Evolutionary conservation across 2,113 vertebrate genomes (phyloP).

Genomic region (Neolamprologus falcicula): DNA sequence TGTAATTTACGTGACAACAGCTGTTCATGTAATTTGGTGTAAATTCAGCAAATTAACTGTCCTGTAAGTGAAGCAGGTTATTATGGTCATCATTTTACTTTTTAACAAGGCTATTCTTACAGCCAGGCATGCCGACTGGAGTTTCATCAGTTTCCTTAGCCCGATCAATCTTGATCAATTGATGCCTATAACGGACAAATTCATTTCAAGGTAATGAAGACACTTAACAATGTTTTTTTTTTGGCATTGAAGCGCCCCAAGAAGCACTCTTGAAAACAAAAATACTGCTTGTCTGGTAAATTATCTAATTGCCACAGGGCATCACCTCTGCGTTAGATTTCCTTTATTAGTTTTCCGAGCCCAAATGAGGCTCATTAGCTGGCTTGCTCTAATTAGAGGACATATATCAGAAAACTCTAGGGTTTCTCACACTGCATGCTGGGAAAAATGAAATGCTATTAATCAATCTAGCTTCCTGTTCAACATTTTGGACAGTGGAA

Average conservation of each 20-base stretch:
- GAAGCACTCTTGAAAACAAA: slow-evolving; percentile 42
- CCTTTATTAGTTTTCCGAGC: slow-evolving; percentile 65
- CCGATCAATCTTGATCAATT: slow-evolving; percentile 69
- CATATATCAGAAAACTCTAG: slow-evolving; percentile 60
- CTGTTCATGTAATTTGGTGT: neutral
- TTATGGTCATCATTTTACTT: neutral
- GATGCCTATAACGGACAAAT: slow-evolving; percentile 33
- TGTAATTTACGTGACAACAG: neutral
- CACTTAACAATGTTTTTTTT: slow-evolving; percentile 39
- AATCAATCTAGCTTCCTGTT: slow-evolving; percentile 54
- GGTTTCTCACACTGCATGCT: slow-evolving; percentile 49
- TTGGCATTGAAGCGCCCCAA: neutral
- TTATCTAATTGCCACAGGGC: slow-evolving; percentile 68
- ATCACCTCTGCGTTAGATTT: slow-evolving; percentile 62
- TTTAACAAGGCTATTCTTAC: slow-evolving; percentile 2
- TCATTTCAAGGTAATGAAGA: slow-evolving; percentile 66
- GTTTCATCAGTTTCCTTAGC: neutral
- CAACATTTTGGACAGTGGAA: slow-evolving; percentile 43
- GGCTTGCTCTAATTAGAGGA: slow-evolving; percentile 65
- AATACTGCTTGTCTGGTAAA: slow-evolving; percentile 67
- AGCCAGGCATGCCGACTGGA: neutral
- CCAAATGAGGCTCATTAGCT: slow-evolving; percentile 65
- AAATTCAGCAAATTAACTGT: neutral
- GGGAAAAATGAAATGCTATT: slow-evolving; percentile 63
- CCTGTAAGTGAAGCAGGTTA: neutral